Evolutionary conservation across 2,113 vertebrate species (phyloP), one percentile per base, ranked within the genome.

Genomic region (Megaceryle torquata): DNA sequence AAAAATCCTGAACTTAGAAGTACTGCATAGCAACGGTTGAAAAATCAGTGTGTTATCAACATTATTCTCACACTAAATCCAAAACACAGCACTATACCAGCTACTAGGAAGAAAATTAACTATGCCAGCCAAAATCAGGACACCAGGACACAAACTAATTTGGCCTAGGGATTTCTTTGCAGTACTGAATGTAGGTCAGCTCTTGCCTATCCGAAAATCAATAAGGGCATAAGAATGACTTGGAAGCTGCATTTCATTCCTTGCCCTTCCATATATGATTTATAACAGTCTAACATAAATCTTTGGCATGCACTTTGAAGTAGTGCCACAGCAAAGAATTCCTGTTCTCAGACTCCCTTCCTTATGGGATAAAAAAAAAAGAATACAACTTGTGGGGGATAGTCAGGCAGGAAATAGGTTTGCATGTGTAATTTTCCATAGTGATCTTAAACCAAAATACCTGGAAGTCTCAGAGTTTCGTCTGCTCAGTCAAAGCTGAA

Each of bases 231-330:
- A 88, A 87, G 69, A 92, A 95, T 91, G 44, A 86, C 61, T 84
- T 93, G 65, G 90, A 95, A 91, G 79, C 68, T 78, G 57, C 51
- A 63, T 77, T 95, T 91, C 79, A 65, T 95, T 93, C 82, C 56
- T 95, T 80, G 74, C 28, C 48, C 59, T 87, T 96, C 75, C 44
- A 41, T 89, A 72, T 80, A 79, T 93, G 85, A 87, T 95, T 89
- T 93, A 82, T 92, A 75, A 82, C 60, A 83, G 50, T 76, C 82
- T 90, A 35, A 77, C 87, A 70, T 87, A 82, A 93, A 82, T 82
- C 3, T 4, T 67, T 82, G 79, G 54, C 82, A 54, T 89, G 82
- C 20, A 24, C 50, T 91, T 86, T 82, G 82, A 92, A 85, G 87
- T 53, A 70, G 51, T 80, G 82, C 91, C 89, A 91, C 82, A 80